Conservation (phyloP, 2,888 invertebrate species). For the Aporophyla lueneburgensis region DNA sequence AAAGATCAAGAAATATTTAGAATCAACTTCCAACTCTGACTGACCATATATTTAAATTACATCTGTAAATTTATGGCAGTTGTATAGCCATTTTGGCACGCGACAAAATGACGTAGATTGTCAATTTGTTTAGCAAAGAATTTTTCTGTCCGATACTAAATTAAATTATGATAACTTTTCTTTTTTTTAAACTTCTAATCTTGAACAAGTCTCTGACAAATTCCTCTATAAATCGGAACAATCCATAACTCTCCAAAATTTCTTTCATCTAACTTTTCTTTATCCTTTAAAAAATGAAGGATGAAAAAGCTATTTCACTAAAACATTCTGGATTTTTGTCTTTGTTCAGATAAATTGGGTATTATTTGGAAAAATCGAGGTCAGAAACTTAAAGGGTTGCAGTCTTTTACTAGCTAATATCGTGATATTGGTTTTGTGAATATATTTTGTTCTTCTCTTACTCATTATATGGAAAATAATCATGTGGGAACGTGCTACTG, state of each 20-base stretch:
- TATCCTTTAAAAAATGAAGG: slow-evolving; percentile 34
- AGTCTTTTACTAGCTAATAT: not conserved
- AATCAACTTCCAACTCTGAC: not conserved
- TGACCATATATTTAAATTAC: not conserved
- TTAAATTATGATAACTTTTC: slow-evolving; percentile 11
- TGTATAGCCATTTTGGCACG: not conserved
- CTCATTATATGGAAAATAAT: not conserved
- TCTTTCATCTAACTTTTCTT: slow-evolving; percentile 9
- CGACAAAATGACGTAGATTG: not conserved
- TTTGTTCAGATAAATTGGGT: slow-evolving; percentile 16
- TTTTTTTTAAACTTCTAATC: not conserved
- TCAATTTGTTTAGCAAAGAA: no score
- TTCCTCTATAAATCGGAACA: not conserved
- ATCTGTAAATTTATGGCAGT: not conserved
- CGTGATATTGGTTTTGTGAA: not conserved
- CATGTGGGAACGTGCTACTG: no score
- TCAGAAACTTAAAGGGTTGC: not conserved
- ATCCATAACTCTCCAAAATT: slow-evolving; percentile 29
- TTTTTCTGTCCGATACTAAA: no score
- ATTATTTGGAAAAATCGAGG: slow-evolving; percentile 24
- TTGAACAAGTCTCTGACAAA: slow-evolving; percentile 4
- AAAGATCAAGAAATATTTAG: no score
- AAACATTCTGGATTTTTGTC: slow-evolving; percentile 23
- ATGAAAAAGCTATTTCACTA: slow-evolving; percentile 29
- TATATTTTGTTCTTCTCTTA: not conserved